Conservation (phyloP, 2,113 vertebrate species). For the Dipodomys merriami region DNA sequence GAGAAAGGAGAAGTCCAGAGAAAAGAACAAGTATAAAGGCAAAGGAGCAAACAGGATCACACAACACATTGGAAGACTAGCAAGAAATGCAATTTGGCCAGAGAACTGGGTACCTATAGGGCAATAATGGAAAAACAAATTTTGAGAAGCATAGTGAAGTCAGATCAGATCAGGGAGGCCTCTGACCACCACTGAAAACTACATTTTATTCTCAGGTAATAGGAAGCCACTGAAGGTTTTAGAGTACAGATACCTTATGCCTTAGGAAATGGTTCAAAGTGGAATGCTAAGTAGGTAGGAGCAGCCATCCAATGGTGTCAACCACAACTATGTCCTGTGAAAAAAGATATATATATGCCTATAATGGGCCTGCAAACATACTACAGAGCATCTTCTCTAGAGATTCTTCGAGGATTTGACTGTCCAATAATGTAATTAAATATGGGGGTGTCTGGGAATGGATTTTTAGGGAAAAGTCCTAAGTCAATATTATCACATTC, state of each 20-base stretch:
- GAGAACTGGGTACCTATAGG: neutral
- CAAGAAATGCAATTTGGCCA: neutral
- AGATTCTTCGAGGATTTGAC: neutral
- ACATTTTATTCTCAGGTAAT: neutral
- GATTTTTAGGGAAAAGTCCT: conserved; percentile 48
- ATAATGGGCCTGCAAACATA: neutral
- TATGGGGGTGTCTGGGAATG: neutral
- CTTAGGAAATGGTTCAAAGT: neutral
- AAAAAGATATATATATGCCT: neutral
- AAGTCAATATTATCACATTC: conserved; percentile 54
- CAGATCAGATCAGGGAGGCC: neutral
- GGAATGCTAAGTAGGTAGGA: neutral
- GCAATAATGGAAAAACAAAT: neutral
- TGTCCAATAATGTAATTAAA: neutral
- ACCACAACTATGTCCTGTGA: neutral
- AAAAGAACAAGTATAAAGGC: neutral
- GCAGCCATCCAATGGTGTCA: neutral
- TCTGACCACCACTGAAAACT: no score
- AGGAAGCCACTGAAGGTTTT: neutral
- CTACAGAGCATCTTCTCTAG: neutral
- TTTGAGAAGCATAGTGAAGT: neutral
- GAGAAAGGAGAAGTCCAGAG: neutral
- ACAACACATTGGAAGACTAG: neutral
- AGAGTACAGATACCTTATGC: neutral
- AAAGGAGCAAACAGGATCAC: neutral